A percentile compares a stretch with the other conserved stretches of the same genome.
phyloP scores from a whole-genome alignment of 2,113 vertebrate species.

The Eolophus roseicapilla region DNA sequence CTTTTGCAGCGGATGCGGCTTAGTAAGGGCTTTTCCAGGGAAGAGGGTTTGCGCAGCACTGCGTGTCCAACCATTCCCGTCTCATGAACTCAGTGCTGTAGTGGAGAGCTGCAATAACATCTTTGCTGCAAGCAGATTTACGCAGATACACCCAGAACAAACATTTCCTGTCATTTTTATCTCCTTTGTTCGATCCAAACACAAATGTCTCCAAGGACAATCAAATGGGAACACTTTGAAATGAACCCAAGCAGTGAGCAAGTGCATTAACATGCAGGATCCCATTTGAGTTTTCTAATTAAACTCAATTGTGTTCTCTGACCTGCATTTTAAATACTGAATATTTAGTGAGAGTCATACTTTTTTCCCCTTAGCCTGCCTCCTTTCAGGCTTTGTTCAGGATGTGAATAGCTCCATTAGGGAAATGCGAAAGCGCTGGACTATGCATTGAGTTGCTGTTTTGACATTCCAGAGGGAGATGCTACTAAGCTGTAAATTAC shows the following conservation, averaged over 20 bases:
- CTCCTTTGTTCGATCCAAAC: slow-evolving; percentile 52
- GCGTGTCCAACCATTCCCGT: not conserved
- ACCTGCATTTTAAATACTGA: slow-evolving; percentile 51
- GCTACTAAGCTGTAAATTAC: slow-evolving; percentile 59
- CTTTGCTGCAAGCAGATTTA: slow-evolving; percentile 44
- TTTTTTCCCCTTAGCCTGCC: not conserved
- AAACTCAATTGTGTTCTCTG: slow-evolving; percentile 38
- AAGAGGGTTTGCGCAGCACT: not conserved
- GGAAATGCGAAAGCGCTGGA: slow-evolving; percentile 44
- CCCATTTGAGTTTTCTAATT: slow-evolving; percentile 47
- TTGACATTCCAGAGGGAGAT: slow-evolving; percentile 60
- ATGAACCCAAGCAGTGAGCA: slow-evolving; percentile 42
- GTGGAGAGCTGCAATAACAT: slow-evolving; percentile 17
- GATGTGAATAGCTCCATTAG: slow-evolving; percentile 53
- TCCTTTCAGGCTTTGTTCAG: slow-evolving; percentile 59
- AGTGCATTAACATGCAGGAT: slow-evolving; percentile 54
- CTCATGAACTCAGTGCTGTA: not conserved
- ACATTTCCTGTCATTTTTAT: slow-evolving; percentile 70
- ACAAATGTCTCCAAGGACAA: slow-evolving; percentile 62
- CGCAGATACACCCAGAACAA: slow-evolving; percentile 65
- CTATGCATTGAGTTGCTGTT: slow-evolving; percentile 33
- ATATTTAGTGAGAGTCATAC: slow-evolving; percentile 42
- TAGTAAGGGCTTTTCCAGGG: not conserved
- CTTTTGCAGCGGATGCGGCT: not conserved
- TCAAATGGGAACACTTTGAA: slow-evolving; percentile 50